phyloP scores from a whole-genome alignment of 2,888 invertebrate species.

The Gari tellinella region DNA sequence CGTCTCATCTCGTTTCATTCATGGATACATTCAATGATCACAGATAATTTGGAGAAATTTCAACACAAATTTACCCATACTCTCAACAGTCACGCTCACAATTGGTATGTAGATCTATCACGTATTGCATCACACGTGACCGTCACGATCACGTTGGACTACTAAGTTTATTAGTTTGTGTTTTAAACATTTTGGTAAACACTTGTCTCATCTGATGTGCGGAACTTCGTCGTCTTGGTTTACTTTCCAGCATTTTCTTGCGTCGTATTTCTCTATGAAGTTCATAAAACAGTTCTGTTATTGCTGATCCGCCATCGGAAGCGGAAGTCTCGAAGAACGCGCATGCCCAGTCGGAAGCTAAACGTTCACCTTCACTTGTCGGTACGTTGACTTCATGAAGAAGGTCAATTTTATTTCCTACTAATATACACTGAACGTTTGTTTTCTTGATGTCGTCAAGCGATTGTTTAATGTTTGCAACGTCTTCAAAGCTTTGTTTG shows the following conservation, averaged over 20 bases:
- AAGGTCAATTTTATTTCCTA: conserved; percentile 81
- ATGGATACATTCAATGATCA: too few species aligned
- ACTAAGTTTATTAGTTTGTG: conserved; percentile 47
- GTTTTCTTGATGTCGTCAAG: conserved; percentile 79
- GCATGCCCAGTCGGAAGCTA: conserved; percentile 80
- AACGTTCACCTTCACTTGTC: conserved; percentile 75
- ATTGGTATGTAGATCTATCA: too few species aligned
- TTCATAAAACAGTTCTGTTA: conserved; percentile 82
- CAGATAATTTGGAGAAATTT: too few species aligned
- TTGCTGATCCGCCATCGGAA: conserved; percentile 81
- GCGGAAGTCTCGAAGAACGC: conserved; percentile 83
- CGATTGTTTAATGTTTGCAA: conserved; percentile 72
- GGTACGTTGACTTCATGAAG: conserved; percentile 78
- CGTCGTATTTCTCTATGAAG: conserved; percentile 81
- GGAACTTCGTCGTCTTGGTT: conserved; percentile 80
- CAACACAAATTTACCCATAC: too few species aligned
- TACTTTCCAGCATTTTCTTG: conserved; percentile 76
- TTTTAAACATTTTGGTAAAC: conserved; percentile 73
- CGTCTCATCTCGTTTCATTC: too few species aligned
- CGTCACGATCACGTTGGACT: conserved; percentile 35
- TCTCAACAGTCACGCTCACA: too few species aligned
- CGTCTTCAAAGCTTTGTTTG: conserved; percentile 78
- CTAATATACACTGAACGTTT: conserved; percentile 79
- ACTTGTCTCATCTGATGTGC: conserved; percentile 79
- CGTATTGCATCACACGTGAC: too few species aligned